Conservation (phyloP, 2,888 invertebrate genomes). For the Troides aeacus region DNA sequence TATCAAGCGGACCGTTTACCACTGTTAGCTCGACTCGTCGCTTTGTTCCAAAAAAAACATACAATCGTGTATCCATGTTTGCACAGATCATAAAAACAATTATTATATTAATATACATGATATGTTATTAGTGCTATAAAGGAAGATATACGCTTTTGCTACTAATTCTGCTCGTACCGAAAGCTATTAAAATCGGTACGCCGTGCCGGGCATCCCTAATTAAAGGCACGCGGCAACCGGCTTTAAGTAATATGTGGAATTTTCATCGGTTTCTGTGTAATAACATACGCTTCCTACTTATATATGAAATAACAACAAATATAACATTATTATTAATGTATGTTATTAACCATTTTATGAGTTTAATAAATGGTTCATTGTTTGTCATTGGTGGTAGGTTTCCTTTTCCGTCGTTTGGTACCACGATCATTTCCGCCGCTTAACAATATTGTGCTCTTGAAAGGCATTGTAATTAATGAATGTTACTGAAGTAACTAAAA, state of each 20-base stretch:
- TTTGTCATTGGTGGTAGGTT: too few species aligned
- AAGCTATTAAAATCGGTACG: neutral
- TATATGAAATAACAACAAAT: neutral
- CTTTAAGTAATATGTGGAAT: slow-evolving; percentile 6
- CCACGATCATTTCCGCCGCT: too few species aligned
- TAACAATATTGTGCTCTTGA: too few species aligned
- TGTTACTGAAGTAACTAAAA: too few species aligned
- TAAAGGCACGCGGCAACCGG: slow-evolving; percentile 2
- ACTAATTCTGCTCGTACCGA: slow-evolving; percentile 5
- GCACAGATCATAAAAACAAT: neutral
- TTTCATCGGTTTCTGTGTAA: slow-evolving; percentile 16
- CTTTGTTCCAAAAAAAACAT: neutral
- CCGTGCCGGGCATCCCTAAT: slow-evolving; percentile 7
- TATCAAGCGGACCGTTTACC: neutral
- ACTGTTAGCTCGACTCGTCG: neutral
- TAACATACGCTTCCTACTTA: neutral
- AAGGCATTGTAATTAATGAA: too few species aligned
- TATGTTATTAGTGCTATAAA: neutral
- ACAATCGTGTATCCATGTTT: neutral
- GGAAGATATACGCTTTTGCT: neutral
- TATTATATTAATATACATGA: neutral
- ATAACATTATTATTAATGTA: neutral
- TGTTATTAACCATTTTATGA: too few species aligned
- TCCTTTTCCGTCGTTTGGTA: too few species aligned
- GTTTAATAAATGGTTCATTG: too few species aligned